A percentile compares a stretch with the other conserved stretches of the same genome.
Conservation (phyloP, 92 coral and sea anemone genomes). For the Isaurus tuberculatus region DNA sequence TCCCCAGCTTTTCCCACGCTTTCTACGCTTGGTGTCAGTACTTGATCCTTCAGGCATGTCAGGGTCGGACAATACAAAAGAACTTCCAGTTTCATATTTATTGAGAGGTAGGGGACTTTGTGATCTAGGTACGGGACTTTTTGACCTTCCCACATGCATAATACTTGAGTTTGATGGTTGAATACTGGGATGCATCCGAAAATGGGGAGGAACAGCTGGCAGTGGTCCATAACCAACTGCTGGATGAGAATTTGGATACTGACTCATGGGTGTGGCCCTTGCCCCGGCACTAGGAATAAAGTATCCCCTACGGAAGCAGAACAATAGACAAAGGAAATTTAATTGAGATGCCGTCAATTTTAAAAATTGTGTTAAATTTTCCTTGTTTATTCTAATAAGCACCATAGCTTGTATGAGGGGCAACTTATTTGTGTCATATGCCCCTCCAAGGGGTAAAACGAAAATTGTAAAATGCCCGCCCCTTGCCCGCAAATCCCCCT, state of each 20-base stretch:
- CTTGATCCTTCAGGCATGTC: conserved; percentile 23
- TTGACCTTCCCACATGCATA: conserved; percentile 25
- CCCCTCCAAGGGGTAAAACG: too few relatives aligned
- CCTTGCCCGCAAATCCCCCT: too few relatives aligned
- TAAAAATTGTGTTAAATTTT: conserved; percentile 1
- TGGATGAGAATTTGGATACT: conserved; percentile 30
- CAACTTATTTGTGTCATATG: too few relatives aligned
- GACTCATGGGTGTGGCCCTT: conserved; percentile 28
- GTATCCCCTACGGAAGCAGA: conserved; percentile 26
- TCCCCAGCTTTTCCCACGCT: conserved; percentile 49
- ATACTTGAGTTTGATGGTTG: conserved; percentile 8
- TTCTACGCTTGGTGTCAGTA: conserved; percentile 27
- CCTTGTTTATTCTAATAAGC: conserved; percentile 8
- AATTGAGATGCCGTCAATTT: conserved; percentile 7
- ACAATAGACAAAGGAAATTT: conserved; percentile 21
- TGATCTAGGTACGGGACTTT: conserved; percentile 16
- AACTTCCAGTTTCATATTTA: conserved; percentile 20
- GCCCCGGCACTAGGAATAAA: conserved; percentile 28
- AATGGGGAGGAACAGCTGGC: conserved; percentile 27
- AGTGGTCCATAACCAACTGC: conserved; percentile 34
- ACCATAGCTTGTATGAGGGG: conserved; percentile 16
- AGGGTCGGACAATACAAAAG: conserved; percentile 29
- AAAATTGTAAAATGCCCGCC: too few relatives aligned
- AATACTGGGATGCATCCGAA: conserved; percentile 36
- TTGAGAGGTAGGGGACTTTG: conserved; percentile 40